Base-by-base conservation (phyloP, 2,888 invertebrate genomes). In the Pristionchus entomophagus region DNA sequence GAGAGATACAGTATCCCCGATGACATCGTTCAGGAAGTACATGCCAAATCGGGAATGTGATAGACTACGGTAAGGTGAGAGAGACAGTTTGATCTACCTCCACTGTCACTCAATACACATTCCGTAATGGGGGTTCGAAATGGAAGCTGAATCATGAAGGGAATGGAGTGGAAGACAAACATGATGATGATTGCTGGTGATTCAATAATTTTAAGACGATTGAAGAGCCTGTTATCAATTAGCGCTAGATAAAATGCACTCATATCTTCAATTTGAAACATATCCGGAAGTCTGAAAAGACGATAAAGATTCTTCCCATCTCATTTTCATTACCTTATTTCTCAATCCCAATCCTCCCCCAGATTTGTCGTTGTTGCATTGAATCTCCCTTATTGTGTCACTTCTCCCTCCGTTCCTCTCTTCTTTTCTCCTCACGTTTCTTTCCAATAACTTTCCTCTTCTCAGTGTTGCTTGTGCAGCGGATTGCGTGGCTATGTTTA, bases 401-500 rank as follows among this genome's bases (percentile, higher is more conserved):
- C n/a, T n/a, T 56, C 19, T 56, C 56, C 10, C 56, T 56, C 56
- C 14, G 19, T 22, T 10, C 22, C 38, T 45, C 56, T 73, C 73
- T 8, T 73, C 73, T 41, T 73, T 35, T 26, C 41, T 45, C 73
- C 73, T 73, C 73, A 41, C 73, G 26, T 73, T 73, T 73, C 73
- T 73, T 73, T 73, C n/a, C 73, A 73, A 73, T 73, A 73, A 73
- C 73, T 73, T 73, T 73, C 73, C 73, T 45, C n/a, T 35, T 73
- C 41, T 32, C 32, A 32, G n/a, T 35, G 73, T 73, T 73, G 73
- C 73, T 73, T 73, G 73, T 73, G 73, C 41, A 41, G n/a, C 41
- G 73, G 73, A 73, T 73, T 73, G 41, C 41, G 73, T 41, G n/a
- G 73, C 73, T 73, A 45, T 73, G 73, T 73, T 73, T 73, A 73